Percentiles rank a stretch among this genome's conserved stretches.
phyloP scores from a whole-genome alignment of 1,140 invertebrate species.

The Hylaeus anthracinus region DNA sequence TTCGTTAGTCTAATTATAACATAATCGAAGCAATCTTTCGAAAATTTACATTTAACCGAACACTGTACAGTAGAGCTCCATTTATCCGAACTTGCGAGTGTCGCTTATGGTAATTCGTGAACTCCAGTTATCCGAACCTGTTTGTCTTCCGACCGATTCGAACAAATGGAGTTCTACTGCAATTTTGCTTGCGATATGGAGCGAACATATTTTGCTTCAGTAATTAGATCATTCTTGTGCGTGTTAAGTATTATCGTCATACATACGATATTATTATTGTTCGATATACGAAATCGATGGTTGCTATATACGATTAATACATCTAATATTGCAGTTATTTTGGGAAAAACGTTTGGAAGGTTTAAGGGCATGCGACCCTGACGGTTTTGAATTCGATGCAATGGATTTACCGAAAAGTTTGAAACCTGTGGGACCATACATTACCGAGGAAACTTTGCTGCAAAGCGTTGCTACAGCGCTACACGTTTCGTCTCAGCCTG shows the following conservation, averaged over 20 bases:
- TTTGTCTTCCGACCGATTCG: too few relatives aligned
- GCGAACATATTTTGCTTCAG: slow-evolving; percentile 19
- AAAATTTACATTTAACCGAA: slow-evolving; percentile 12
- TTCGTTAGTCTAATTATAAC: neutral
- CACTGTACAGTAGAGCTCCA: neutral
- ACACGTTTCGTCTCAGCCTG: slow-evolving; percentile 90
- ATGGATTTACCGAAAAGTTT: slow-evolving; percentile 93
- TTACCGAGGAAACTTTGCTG: slow-evolving; percentile 94
- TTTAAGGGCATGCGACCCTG: slow-evolving; percentile 91
- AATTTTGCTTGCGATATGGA: slow-evolving; percentile 15
- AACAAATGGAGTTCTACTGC: too few relatives aligned
- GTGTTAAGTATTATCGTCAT: slow-evolving; percentile 16
- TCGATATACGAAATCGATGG: neutral
- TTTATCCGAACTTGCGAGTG: too few relatives aligned
- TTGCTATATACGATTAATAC: neutral
- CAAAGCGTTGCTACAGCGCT: slow-evolving; percentile 94
- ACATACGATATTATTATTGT: neutral
- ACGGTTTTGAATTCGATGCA: slow-evolving; percentile 90
- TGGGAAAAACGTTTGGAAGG: slow-evolving; percentile 98
- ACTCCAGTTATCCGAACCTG: too few relatives aligned
- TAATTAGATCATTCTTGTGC: slow-evolving; percentile 10
- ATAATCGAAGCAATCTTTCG: neutral
- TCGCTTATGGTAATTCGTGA: too few relatives aligned
- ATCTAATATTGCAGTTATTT: slow-evolving; percentile 86
- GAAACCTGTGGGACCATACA: slow-evolving; percentile 94